These are phyloP conservation scores for Sterna hirundo DNA, from an alignment of 2,113 vertebrate species.

Conservation along the genomic window DNA sequence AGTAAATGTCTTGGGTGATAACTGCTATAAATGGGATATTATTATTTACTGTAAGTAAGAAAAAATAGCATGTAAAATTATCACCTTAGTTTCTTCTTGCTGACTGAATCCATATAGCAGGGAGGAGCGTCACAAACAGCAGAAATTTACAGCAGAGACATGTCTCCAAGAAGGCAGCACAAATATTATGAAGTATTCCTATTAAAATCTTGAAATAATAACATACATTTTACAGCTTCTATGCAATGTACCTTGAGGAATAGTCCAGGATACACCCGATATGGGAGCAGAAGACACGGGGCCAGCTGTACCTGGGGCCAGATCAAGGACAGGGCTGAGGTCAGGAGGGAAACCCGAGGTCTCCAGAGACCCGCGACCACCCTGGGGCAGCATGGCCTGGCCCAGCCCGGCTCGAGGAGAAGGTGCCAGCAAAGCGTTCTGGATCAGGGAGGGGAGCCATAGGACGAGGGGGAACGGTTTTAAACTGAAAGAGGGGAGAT, in stretches of 20 bases:
- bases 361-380: fast-evolving
- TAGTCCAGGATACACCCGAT: background rate
- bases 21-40: background rate
- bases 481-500: too few relatives aligned
- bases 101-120: background rate
- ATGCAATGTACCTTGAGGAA: background rate
- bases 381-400: fast-evolving
- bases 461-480: too few relatives aligned
- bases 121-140: background rate
- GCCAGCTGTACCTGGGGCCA: background rate
- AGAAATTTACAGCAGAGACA: background rate
- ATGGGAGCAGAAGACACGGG: background rate
- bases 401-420: background rate
- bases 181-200: background rate
- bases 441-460: too few relatives aligned
- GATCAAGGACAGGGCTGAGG: background rate
- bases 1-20: background rate
- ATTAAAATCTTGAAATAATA: background rate
- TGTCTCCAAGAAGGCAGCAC: background rate
- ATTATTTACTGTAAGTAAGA: background rate
- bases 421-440: background rate
- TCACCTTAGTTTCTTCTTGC: background rate
- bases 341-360: fast-evolving
- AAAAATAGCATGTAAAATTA: background rate
- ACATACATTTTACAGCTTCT: background rate